Conservation (phyloP, 1,140 invertebrate species). For the Cephus cinctus region DNA sequence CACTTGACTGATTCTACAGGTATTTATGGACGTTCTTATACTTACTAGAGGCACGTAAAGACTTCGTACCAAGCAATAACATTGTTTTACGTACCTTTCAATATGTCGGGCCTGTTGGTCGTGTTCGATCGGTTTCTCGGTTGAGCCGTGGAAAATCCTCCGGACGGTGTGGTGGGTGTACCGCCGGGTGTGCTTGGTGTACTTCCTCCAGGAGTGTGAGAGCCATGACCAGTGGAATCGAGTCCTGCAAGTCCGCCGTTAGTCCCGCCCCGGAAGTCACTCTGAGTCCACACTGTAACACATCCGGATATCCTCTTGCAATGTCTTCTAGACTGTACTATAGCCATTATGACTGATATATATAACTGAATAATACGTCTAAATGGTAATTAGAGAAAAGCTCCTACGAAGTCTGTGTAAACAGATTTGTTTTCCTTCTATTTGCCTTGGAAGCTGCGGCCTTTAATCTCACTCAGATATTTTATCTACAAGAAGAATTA, state of each 20-base stretch:
- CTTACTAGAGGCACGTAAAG: no score
- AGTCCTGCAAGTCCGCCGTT: conserved; percentile 58
- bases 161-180: conserved; percentile 62
- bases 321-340: conserved; percentile 35
- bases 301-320: conserved; percentile 52
- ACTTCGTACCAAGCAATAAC: no score
- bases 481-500: no score
- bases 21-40: no score
- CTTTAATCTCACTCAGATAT: no score
- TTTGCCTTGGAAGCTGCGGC: no score
- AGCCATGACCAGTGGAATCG: conserved; percentile 44
- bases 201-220: conserved; percentile 50
- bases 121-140: conserved; percentile 42
- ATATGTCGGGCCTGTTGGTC: conserved; percentile 39
- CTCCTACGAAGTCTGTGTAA: no score
- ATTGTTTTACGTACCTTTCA: conserved; percentile 48
- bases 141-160: conserved; percentile 44
- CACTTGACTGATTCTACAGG: no score
- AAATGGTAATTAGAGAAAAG: no score
- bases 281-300: conserved; percentile 82
- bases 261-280: conserved; percentile 76
- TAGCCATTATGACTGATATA: no score
- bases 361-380: no score
- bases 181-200: conserved; percentile 63
- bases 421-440: no score